Evolutionary conservation across 2,113 vertebrate species (phyloP).

Genomic region (Echinops telfairi): DNA sequence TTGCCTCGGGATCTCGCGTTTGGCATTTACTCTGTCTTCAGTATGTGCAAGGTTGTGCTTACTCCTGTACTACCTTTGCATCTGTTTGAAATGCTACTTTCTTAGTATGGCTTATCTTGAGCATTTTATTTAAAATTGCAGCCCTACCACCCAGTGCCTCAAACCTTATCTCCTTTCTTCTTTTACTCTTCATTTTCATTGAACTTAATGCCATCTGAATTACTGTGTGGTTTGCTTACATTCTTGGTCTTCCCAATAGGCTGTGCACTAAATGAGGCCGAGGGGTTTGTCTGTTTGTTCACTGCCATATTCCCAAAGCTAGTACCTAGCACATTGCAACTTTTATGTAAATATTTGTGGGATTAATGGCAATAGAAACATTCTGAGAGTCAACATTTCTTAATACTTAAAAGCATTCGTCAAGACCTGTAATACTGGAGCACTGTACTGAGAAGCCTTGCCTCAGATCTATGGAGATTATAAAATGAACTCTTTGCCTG

Average conservation of each 20-base stretch:
- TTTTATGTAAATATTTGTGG: conserved; percentile 18
- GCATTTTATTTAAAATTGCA: neutral
- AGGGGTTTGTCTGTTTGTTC: neutral
- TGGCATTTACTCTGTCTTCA: neutral
- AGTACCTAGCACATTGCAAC: neutral
- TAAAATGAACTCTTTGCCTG: neutral
- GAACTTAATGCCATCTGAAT: neutral
- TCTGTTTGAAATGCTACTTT: too few relatives aligned
- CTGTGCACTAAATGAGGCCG: neutral
- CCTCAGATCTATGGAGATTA: neutral
- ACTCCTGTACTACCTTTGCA: neutral
- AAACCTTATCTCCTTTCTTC: neutral
- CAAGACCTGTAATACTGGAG: neutral
- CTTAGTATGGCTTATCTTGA: neutral
- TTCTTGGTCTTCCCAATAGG: neutral
- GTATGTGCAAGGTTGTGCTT: too few relatives aligned
- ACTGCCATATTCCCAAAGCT: neutral
- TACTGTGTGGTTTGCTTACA: neutral
- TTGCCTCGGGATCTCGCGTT: neutral
- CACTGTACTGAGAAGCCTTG: neutral
- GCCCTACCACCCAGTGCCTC: neutral
- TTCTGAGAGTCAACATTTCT: neutral
- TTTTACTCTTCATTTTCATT: neutral
- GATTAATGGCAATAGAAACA: neutral
- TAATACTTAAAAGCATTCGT: neutral